phyloP scores from a whole-genome alignment of 2,797 vertebrate species.

The Eidolon dupreanum region DNA sequence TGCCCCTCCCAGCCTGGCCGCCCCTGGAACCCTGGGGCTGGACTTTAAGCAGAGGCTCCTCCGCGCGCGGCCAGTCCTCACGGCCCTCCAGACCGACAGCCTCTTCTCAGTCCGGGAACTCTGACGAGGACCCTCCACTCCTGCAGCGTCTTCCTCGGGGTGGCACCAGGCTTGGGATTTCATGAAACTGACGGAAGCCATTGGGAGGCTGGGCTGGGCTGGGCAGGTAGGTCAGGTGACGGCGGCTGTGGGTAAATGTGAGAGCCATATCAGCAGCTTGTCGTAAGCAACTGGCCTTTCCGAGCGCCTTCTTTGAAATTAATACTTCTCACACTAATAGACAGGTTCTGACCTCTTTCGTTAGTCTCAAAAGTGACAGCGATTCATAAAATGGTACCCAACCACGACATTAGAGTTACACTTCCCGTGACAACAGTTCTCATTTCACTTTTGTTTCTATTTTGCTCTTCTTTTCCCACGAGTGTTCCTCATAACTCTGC shows the following conservation, averaged over 20 bases:
- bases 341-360: neutral
- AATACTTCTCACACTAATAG: neutral
- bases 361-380: neutral
- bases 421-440: neutral
- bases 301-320: neutral
- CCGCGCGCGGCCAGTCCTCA: neutral
- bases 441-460: accelerated
- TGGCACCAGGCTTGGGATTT: neutral
- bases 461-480: neutral
- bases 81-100: neutral
- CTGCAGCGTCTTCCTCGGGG: neutral
- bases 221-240: neutral
- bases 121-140: neutral
- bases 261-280: neutral
- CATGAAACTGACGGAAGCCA: neutral
- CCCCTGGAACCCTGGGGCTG: too few relatives aligned
- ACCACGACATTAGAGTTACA: neutral
- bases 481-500: neutral
- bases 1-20: too few relatives aligned
- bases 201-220: neutral
- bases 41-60: neutral
- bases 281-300: neutral
- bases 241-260: neutral
- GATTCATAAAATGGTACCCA: neutral
- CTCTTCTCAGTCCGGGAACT: too few relatives aligned